A percentile compares a stretch with the other conserved stretches of the same genome.
phyloP scores from a whole-genome alignment of 1,140 invertebrate species.

The Druon quercuslanigerum region DNA sequence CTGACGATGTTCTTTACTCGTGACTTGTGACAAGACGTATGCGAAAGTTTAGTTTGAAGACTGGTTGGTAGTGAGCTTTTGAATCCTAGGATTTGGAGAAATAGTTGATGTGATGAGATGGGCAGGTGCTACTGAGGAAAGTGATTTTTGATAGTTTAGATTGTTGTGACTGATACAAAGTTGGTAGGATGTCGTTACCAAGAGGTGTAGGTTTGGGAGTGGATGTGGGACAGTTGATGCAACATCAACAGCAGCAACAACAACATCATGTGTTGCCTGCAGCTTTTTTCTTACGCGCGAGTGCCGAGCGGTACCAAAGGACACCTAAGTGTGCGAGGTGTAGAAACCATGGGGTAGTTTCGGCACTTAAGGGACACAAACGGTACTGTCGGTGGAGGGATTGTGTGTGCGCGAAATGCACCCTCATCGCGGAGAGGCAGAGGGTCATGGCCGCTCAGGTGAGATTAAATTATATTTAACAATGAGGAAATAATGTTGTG shows the following conservation, averaged over 20 bases:
- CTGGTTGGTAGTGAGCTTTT: too few species aligned
- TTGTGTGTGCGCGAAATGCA: conserved; percentile 98
- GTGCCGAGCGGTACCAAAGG: conserved; percentile 93
- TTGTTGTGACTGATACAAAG: not conserved
- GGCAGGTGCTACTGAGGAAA: not conserved
- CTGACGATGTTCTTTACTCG: too few species aligned
- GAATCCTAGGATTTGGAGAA: not conserved
- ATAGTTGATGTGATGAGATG: not conserved
- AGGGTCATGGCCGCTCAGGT: conserved; percentile 98
- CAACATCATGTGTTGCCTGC: conserved; percentile 90
- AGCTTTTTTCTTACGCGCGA: conserved; percentile 88
- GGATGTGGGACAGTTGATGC: conserved; percentile 87
- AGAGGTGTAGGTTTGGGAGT: conserved; percentile 79
- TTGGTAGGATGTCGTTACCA: conserved; percentile 82
- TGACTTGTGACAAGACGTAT: too few species aligned
- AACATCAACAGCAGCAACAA: conserved; percentile 76
- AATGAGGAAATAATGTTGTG: too few species aligned
- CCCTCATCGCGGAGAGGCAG: conserved; percentile 98
- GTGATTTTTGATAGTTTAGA: conserved; percentile 10
- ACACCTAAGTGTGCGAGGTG: conserved; percentile 99
- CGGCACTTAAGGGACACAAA: conserved; percentile 98
- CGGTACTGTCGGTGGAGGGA: conserved; percentile 97
- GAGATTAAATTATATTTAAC: conserved; percentile 50
- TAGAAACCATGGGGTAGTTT: conserved; percentile 98
- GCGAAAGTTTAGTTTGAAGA: too few species aligned